Percentiles rank a stretch among this genome's conserved stretches.
phyloP scores from a whole-genome alignment of 1,140 invertebrate genomes.

The Eurosta solidaginis region DNA sequence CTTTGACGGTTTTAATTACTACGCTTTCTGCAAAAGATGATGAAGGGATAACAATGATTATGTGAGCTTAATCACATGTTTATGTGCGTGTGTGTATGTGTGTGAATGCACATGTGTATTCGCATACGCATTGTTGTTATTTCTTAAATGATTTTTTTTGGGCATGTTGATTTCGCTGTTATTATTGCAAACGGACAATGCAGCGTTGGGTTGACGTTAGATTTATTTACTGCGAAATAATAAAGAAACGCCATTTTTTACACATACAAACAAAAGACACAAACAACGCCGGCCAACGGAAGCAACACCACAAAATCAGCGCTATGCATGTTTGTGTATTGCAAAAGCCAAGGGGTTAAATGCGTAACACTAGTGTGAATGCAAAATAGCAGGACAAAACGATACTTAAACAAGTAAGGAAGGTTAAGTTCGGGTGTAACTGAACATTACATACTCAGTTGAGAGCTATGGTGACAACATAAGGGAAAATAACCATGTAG shows the following conservation, averaged over 20 bases:
- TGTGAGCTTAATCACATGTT: background rate
- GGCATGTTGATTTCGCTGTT: background rate
- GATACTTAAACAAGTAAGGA: no score
- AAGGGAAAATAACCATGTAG: no score
- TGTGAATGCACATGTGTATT: background rate
- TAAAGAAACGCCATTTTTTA: background rate
- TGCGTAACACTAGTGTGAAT: slow-evolving; percentile 17
- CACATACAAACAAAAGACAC: background rate
- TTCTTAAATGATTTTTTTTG: background rate
- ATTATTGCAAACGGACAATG: background rate
- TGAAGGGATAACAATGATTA: background rate
- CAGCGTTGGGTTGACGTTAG: slow-evolving; percentile 12
- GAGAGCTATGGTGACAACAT: no score
- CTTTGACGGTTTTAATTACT: background rate
- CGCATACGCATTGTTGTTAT: slow-evolving; percentile 2
- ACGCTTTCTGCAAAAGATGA: background rate
- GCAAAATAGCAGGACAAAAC: slow-evolving; percentile 12
- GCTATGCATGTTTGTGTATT: background rate
- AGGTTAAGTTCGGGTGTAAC: no score
- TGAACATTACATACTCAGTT: no score
- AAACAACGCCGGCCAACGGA: slow-evolving; percentile 17
- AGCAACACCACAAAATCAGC: background rate
- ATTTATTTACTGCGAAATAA: slow-evolving; percentile 12
- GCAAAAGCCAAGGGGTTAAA: background rate
- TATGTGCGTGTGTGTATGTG: background rate